Conservation (phyloP, 2,113 vertebrate genomes). For the cat (Felis catus) region F.catus_Fca126_mat1.0 CM031424.1:32619501-32620000, state of each 20-base stretch:
- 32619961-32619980: not conserved
- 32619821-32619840: not conserved
- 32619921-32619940: not conserved
- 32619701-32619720: not conserved
- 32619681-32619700: not conserved
- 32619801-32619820: not conserved
- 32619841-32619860: not conserved
- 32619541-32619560: conserved; percentile 8
- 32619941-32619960: conserved; percentile 32
- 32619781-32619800: not conserved
- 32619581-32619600: conserved; percentile 31
- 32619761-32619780: not conserved
- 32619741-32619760: not conserved
- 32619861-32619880: not conserved
- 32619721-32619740: not conserved
- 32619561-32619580: not conserved
- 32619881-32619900: not conserved
- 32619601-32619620: conserved; percentile 4
- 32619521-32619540: conserved; percentile 30
- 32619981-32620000: not conserved
- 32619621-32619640: not conserved
- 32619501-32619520: conserved; percentile 45
- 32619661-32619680: conserved; percentile 5
- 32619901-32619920: not conserved
- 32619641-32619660: conserved; percentile 35